phyloP scores from a whole-genome alignment of 2,888 invertebrate genomes.

The Hecatera dysodea region DNA sequence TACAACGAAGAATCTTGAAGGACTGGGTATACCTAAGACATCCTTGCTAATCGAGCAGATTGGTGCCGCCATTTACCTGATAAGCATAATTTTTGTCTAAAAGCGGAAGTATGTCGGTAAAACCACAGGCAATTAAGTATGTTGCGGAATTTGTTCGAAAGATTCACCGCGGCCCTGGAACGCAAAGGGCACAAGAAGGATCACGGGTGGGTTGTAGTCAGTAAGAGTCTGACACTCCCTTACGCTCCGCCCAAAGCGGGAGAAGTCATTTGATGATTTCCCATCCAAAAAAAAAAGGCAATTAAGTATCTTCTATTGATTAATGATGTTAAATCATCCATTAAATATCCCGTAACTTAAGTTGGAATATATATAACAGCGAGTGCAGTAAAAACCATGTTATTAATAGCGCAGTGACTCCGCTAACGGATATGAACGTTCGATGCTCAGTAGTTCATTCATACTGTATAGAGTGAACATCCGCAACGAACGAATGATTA shows the following conservation, averaged over 20 bases:
- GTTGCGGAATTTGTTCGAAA: no score
- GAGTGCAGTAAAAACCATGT: constrained; percentile 43
- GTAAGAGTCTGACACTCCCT: no score
- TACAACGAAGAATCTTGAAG: constrained; percentile 1
- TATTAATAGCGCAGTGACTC: constrained; percentile 49
- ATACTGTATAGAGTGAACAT: constrained; percentile 54
- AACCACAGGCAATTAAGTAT: constrained; percentile 12
- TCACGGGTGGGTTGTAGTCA: no score
- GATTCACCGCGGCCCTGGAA: no score
- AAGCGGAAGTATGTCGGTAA: constrained; percentile 18
- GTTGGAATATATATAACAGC: constrained; percentile 17
- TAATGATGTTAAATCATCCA: constrained; percentile 34
- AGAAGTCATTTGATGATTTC: no score
- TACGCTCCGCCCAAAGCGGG: no score
- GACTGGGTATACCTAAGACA: constrained; percentile 15
- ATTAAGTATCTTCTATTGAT: constrained; percentile 22
- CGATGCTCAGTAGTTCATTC: constrained; percentile 57
- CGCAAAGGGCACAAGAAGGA: no score
- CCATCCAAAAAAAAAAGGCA: no score
- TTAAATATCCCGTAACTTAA: constrained; percentile 33
- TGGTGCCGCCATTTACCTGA: neutral
- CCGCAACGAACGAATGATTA: constrained; percentile 63
- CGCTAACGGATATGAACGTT: constrained; percentile 56
- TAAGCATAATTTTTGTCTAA: constrained; percentile 4
- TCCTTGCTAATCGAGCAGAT: neutral